Evolutionary conservation across 2,113 vertebrate genomes (phyloP).

Genomic region (Larimichthys polyactis): DNA sequence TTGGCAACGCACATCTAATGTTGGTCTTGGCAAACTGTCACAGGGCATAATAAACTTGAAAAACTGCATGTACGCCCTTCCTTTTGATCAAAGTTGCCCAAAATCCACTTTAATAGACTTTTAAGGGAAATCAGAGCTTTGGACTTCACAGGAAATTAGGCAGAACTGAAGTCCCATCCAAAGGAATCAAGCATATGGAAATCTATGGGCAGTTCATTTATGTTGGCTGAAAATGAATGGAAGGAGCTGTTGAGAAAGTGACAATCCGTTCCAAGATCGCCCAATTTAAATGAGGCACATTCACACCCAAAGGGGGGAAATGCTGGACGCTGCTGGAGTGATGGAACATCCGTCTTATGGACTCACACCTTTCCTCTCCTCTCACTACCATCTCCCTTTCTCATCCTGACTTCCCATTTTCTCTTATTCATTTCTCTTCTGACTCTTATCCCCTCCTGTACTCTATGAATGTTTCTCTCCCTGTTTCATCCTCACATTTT

Average conservation of each 20-base stretch:
- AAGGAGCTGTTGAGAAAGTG: slow-evolving; percentile 67
- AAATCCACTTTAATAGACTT: slow-evolving; percentile 69
- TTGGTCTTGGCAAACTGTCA: slow-evolving; percentile 68
- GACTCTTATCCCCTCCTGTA: slow-evolving; percentile 6
- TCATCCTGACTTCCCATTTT: not conserved
- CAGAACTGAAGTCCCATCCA: slow-evolving; percentile 58
- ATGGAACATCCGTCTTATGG: slow-evolving; percentile 39
- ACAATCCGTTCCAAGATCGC: slow-evolving; percentile 60
- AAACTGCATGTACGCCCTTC: slow-evolving; percentile 51
- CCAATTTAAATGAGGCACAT: slow-evolving; percentile 68
- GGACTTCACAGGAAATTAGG: slow-evolving; percentile 68
- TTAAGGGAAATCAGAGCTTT: slow-evolving; percentile 70
- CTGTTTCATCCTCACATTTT: not conserved
- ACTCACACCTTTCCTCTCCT: slow-evolving; percentile 33
- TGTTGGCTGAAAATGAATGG: slow-evolving; percentile 70
- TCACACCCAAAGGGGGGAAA: slow-evolving; percentile 62
- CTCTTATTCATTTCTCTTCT: not conserved
- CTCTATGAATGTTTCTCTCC: slow-evolving; percentile 24
- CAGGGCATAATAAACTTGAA: slow-evolving; percentile 61
- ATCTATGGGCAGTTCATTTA: slow-evolving; percentile 72
- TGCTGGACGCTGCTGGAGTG: slow-evolving; percentile 33
- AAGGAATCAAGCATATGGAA: slow-evolving; percentile 73
- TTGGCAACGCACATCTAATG: slow-evolving; percentile 58
- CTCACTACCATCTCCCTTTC: not conserved
- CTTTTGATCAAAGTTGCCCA: slow-evolving; percentile 70